Percentiles rank a stretch among this genome's conserved stretches.
Conservation (phyloP, 1,140 invertebrate genomes). For the Portunus trituberculatus region DNA sequence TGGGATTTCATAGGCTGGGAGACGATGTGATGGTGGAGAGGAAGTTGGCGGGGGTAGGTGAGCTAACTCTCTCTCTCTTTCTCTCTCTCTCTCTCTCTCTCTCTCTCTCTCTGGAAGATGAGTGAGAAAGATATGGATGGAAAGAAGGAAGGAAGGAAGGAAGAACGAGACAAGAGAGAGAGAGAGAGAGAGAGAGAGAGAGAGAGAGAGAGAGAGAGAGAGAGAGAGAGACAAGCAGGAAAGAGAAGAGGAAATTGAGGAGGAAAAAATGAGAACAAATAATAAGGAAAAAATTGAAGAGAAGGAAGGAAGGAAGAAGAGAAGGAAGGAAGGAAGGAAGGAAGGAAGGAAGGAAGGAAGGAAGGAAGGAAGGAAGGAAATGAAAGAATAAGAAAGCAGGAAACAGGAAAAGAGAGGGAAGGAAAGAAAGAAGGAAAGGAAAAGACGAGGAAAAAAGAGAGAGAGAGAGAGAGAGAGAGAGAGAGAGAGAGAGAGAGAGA, state of each 20-base stretch:
- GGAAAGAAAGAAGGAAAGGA: not conserved
- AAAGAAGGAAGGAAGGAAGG: not conserved
- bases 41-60: too few species aligned
- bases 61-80: too few species aligned
- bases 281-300: not conserved
- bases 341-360: not conserved
- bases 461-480: not conserved
- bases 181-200: not conserved
- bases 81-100: too few species aligned
- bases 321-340: not conserved
- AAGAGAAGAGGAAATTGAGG: not conserved
- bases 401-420: not conserved
- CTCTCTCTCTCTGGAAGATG: not conserved
- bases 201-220: conserved; percentile 5
- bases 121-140: not conserved
- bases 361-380: not conserved
- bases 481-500: conserved; percentile 5
- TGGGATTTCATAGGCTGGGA: too few species aligned
- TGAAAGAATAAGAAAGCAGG: not conserved
- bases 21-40: too few species aligned
- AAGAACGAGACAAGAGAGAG: not conserved
- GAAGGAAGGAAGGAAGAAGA: not conserved
- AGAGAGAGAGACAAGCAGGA: not conserved
- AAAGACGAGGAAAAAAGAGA: not conserved
- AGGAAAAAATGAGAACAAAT: not conserved